These are phyloP conservation scores for Eumerus sabulonum DNA, from an alignment of 2,888 invertebrate genomes.

Conservation along the genomic window DNA sequence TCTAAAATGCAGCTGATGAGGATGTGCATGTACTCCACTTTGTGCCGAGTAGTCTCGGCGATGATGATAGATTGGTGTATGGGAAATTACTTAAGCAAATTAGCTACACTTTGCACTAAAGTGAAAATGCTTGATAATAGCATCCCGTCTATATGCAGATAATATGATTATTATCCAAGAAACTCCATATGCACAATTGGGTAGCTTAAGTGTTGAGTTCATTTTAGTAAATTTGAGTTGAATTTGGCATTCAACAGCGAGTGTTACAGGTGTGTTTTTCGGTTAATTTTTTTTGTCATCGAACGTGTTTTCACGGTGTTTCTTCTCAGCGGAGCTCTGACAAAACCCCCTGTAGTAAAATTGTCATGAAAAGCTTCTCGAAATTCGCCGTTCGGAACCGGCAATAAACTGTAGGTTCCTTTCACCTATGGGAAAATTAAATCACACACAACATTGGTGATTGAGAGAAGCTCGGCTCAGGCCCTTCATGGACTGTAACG, in stretches of 20 bases:
- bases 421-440: too few relatives aligned
- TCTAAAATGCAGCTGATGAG: conserved; percentile 2
- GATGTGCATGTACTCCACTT: not conserved
- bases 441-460: too few relatives aligned
- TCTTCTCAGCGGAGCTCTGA: too few relatives aligned
- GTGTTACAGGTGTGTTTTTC: too few relatives aligned
- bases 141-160: conserved; percentile 27
- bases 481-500: too few relatives aligned
- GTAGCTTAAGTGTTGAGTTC: conserved; percentile 40
- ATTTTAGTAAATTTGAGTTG: conserved; percentile 35
- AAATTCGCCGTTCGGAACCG: too few relatives aligned
- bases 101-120: conserved; percentile 44
- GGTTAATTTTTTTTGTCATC: conserved; percentile 22
- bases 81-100: conserved; percentile 43
- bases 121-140: conserved; percentile 28
- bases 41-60: too few relatives aligned
- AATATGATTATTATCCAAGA: conserved; percentile 41
- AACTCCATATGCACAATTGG: conserved; percentile 18
- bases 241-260: conserved; percentile 29
- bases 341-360: too few relatives aligned
- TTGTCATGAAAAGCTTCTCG: too few relatives aligned
- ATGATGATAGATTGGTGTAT: not conserved
- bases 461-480: too few relatives aligned
- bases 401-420: too few relatives aligned
- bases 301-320: too few relatives aligned